Percentiles rank a stretch among this genome's conserved stretches.
These are phyloP conservation scores for Numenius phaeopus DNA, from an alignment of 2,797 vertebrate species.

Conservation along the genomic window DNA sequence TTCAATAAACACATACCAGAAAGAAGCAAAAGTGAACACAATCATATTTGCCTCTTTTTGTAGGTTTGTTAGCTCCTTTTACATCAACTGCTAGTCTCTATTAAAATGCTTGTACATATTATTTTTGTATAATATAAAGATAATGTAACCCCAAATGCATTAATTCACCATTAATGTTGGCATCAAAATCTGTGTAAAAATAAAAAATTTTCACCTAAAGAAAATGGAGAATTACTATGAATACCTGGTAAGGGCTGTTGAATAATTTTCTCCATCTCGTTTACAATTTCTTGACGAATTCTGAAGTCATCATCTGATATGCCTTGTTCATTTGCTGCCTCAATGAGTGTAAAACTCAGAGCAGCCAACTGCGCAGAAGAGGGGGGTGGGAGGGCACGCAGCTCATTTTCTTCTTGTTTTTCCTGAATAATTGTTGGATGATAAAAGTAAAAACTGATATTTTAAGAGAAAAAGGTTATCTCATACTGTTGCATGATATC, in stretches of 20 bases:
- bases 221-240: neutral
- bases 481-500: neutral
- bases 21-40: neutral
- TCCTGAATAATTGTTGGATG: conserved; percentile 81
- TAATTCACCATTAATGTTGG: neutral
- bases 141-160: neutral
- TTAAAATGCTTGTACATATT: neutral
- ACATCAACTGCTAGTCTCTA: neutral
- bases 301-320: conserved; percentile 93
- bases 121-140: neutral
- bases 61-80: neutral
- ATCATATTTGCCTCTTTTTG: neutral
- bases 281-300: conserved; percentile 86
- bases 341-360: conserved; percentile 86
- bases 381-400: conserved; percentile 90
- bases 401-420: conserved; percentile 96
- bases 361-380: conserved; percentile 88
- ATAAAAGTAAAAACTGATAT: neutral
- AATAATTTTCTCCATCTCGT: conserved; percentile 91
- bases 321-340: conserved; percentile 87
- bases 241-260: conserved; percentile 89
- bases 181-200: neutral
- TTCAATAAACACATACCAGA: neutral
- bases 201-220: neutral
- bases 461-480: neutral